Evolutionary conservation across 2,113 vertebrate species (phyloP).

Genomic region (Archilochus colubris): DNA sequence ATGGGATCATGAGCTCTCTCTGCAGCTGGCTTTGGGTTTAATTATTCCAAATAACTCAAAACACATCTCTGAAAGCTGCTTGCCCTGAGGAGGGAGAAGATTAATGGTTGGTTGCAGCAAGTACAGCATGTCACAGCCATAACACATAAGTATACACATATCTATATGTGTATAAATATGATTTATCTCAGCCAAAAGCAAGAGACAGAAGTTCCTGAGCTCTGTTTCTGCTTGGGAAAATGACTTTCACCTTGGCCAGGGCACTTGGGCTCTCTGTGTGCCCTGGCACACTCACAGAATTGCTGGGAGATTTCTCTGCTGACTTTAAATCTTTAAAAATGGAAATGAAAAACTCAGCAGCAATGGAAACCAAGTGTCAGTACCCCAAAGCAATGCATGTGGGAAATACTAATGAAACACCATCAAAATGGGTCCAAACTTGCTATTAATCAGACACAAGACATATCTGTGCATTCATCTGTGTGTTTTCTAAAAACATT

Average conservation of each 20-base stretch:
- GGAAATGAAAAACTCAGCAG: not conserved
- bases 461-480: not conserved
- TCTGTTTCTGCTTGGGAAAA: not conserved
- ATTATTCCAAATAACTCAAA: not conserved
- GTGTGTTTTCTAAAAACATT: not conserved
- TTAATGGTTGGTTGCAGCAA: not conserved
- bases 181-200: not conserved
- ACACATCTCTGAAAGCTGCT: not conserved
- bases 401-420: not conserved
- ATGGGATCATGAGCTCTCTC: not conserved
- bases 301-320: not conserved
- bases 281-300: fast-evolving
- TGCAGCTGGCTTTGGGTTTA: not conserved
- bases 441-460: not conserved
- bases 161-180: too few species aligned
- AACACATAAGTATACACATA: too few species aligned
- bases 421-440: not conserved
- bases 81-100: not conserved
- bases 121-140: not conserved
- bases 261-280: not conserved
- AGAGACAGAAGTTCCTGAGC: not conserved
- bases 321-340: not conserved
- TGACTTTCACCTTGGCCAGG: not conserved
- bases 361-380: not conserved
- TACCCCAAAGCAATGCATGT: not conserved